These are phyloP conservation scores for Phrynocephalus vlangalii DNA, from an alignment of 2,797 vertebrate species.

Conservation along the genomic window DNA sequence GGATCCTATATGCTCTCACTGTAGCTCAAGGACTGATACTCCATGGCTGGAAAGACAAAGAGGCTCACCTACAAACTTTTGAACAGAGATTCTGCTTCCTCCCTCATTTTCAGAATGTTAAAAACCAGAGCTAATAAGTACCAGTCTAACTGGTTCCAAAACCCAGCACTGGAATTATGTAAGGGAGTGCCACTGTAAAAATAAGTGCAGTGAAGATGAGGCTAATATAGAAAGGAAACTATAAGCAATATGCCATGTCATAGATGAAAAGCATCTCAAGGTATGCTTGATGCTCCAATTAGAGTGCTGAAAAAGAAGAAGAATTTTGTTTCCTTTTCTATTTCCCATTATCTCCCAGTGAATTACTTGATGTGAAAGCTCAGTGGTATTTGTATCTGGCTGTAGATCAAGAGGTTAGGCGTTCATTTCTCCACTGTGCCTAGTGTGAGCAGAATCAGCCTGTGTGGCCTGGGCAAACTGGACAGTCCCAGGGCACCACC, in stretches of 20 bases:
- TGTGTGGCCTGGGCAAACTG: no score
- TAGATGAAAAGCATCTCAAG: background rate
- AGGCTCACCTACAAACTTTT: background rate
- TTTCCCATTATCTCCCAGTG: no score
- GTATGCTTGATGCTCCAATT: background rate
- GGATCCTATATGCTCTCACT: no score
- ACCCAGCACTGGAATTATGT: background rate
- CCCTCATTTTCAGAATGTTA: background rate
- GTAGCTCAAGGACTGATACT: no score
- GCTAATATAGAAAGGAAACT: no score
- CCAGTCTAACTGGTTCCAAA: background rate
- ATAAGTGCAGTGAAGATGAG: background rate
- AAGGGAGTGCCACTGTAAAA: background rate
- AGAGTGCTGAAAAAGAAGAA: background rate
- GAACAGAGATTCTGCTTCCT: background rate
- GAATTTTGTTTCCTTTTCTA: background rate
- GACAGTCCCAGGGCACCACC: no score
- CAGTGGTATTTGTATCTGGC: no score
- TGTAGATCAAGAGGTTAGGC: no score
- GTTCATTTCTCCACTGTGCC: no score
- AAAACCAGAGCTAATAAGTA: background rate
- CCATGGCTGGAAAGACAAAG: background rate
- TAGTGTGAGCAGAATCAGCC: no score
- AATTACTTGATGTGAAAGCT: background rate
- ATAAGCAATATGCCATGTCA: background rate